Evolutionary conservation across 2,113 vertebrate species (phyloP).

Genomic region (Eleginops maclovinus): DNA sequence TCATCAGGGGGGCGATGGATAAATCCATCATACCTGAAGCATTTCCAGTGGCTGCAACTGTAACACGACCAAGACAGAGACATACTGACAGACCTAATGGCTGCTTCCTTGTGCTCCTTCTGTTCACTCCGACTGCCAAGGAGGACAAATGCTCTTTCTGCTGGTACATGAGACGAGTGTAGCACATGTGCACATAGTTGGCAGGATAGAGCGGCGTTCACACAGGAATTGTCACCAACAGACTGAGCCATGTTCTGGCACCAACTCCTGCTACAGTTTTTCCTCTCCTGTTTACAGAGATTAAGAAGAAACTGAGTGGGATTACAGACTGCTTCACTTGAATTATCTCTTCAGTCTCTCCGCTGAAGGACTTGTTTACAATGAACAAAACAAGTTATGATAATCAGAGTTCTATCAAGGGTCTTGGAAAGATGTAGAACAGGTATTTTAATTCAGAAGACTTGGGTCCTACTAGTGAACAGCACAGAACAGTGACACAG

Average conservation of each 20-base stretch:
- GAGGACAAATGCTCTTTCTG: conserved; percentile 69
- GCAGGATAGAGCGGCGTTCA: conserved; percentile 54
- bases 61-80: conserved; percentile 35
- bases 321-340: conserved; percentile 48
- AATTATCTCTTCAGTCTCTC: conserved; percentile 30
- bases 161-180: conserved; percentile 57
- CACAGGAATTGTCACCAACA: conserved; percentile 75
- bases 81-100: conserved; percentile 49
- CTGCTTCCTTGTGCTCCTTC: conserved; percentile 64
- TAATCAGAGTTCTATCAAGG: not conserved
- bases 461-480: not conserved
- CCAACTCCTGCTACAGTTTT: conserved; percentile 51
- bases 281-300: conserved; percentile 64
- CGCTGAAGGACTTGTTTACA: conserved; percentile 6
- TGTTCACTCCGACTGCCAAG: conserved; percentile 63
- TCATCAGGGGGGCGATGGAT: conserved; percentile 6
- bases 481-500: not conserved
- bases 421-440: not conserved
- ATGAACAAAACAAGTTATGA: conserved; percentile 14
- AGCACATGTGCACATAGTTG: conserved; percentile 64
- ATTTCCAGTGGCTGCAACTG: conserved; percentile 35
- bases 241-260: conserved; percentile 66
- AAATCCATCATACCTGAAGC: conserved; percentile 37
- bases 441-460: conserved; percentile 12
- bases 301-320: conserved; percentile 60